Conservation (phyloP, 2,888 invertebrate species). For the Cantharis rustica region DNA sequence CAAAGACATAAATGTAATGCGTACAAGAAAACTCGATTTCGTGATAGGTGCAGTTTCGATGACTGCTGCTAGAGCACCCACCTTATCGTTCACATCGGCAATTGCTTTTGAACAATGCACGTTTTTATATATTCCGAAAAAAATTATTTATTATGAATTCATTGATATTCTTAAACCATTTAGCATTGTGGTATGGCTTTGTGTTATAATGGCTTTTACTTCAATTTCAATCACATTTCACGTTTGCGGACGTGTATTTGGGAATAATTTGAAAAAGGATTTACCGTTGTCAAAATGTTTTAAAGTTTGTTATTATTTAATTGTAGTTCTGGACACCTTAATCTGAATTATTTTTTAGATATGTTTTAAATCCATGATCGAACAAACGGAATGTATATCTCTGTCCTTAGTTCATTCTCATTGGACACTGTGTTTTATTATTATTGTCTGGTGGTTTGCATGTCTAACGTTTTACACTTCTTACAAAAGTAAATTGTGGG, state of each 20-base stretch:
- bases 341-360: slow-evolving; percentile 20
- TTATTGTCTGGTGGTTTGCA: slow-evolving; percentile 31
- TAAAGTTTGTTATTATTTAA: slow-evolving; percentile 4
- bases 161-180: slow-evolving; percentile 32
- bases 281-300: slow-evolving; percentile 3
- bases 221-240: slow-evolving; percentile 9
- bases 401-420: neutral
- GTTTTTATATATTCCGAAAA: slow-evolving; percentile 32
- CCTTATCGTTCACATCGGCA: slow-evolving; percentile 31
- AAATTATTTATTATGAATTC: slow-evolving; percentile 13
- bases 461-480: slow-evolving; percentile 35
- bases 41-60: slow-evolving; percentile 37
- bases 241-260: neutral
- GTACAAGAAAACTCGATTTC: slow-evolving; percentile 28
- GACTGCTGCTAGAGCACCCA: slow-evolving; percentile 22
- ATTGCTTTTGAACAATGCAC: slow-evolving; percentile 30
- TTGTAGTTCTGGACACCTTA: neutral
- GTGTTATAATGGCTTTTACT: slow-evolving; percentile 8
- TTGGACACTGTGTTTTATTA: slow-evolving; percentile 21
- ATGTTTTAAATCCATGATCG: slow-evolving; percentile 31
- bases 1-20: slow-evolving; percentile 12
- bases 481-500: slow-evolving; percentile 40
- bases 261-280: neutral
- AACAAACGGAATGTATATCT: slow-evolving; percentile 29
- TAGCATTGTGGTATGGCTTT: slow-evolving; percentile 26